Base-by-base conservation (phyloP, 2,113 vertebrate genomes). In the Lichenostomus cassidix region DNA sequence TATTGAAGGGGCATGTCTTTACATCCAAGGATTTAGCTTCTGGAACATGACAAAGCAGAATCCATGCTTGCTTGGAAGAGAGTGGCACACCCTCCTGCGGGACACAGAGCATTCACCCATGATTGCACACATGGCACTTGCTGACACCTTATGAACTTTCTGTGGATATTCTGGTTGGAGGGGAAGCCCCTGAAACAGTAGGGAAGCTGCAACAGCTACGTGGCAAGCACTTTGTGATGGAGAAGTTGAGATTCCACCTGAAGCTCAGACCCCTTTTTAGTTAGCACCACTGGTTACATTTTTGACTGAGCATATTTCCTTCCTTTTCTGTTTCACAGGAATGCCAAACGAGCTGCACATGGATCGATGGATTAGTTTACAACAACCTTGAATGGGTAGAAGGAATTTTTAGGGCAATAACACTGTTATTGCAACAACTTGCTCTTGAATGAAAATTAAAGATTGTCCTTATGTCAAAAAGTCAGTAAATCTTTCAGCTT, bases 41-140 rank as follows among this genome's bases (percentile, higher is more conserved):
- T 68, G 44, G 21, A 27, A 27, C 5, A 5, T 4, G 22, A 27
- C 31, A 22, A 44, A 59, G 53, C 31, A 42, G 31, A 44, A 44
- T 44, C 22, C 0, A 4, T 44, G 37, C 37, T 68, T 31, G 31
- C 62, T 35, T 18, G 14, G 25, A 50, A 47, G 44, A 11, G 11
- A 22, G 52, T 25, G 21, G 11, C 44, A 15, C 31, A 42, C 1
- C 17, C 27, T 9, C 11, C 31, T 11, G 5, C 1, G 2, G 20
- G 15, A 7, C 35, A 20, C 0, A 17, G 16, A 29, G 5, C 2
- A 0, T 7, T 59, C 62, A 31, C 9, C 42, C 35, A 18, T 0
- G 5, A 25, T 1, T 31, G 20, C 20, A 13, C 37, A 20, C 25
- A 7, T 33, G 28, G 21, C 37, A 5, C 25, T 42, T 42, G 22